Evolutionary conservation across 1,140 invertebrate genomes (phyloP), one percentile per base, ranked within the genome.

Genomic region (Anthonomus grandis): DNA sequence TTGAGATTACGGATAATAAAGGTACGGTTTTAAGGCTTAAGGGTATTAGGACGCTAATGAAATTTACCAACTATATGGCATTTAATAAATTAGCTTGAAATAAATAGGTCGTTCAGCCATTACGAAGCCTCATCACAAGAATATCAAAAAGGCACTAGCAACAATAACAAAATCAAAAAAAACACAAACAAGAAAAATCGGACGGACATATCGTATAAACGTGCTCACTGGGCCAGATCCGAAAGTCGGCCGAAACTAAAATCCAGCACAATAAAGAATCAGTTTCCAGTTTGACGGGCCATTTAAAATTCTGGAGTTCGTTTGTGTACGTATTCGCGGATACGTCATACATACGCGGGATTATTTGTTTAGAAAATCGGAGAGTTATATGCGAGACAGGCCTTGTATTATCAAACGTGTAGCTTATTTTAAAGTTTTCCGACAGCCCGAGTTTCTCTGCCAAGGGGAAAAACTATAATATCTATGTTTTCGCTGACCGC

Each of bases 221-320:
- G 45, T 37, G 48, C n/a, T 42, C 23, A 23, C 36, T 23, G 54
- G 45, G 49, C 34, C 54, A 27, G 42, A 55, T 18, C 24, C 44
- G 23, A 17, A 53, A 52, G 21, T 52, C 23, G 49, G 8, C 23
- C 49, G 23, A 53, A 53, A 53, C 52, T 55, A 47, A 55, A 55
- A 55, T 55, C 42, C 36, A n/a, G 22, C 44, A 55, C 54, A 48
- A 56, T 56, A 56, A 48, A 56, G 54, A 56, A 56, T 56, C 54
- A 56, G 45, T 56, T 56, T 48, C 45, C 36, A 56, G 45, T 56
- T 56, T 56, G 54, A 56, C 54, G 45, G 44, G 54, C 54, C 39
- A 56, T 56, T 56, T 56, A 56, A 56, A 56, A 56, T 56, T 56
- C 54, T 23, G 23, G 46, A 56, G 52, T 55, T 55, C 52, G 41